phyloP scores from a whole-genome alignment of 2,113 vertebrate genomes.

The Tonatia bakeri region DNA sequence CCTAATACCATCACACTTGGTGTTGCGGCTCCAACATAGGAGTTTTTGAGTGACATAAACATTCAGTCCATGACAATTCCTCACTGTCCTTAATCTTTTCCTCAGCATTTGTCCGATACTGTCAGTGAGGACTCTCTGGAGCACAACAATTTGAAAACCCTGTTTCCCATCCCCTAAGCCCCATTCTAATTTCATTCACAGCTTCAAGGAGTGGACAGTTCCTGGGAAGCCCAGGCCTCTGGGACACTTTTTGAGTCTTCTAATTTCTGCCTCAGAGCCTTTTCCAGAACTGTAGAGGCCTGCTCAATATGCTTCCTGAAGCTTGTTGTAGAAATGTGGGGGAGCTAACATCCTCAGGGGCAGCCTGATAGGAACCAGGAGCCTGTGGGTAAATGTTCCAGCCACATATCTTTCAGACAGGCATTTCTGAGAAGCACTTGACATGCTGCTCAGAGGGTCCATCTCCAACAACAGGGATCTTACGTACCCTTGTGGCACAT shows the following conservation, averaged over 20 bases:
- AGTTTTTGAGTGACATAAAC: neutral
- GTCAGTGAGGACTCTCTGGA: neutral
- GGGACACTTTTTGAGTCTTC: neutral
- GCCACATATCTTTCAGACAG: neutral
- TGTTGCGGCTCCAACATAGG: neutral
- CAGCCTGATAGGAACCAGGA: neutral
- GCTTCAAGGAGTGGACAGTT: neutral
- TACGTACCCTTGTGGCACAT: neutral
- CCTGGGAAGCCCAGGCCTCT: neutral
- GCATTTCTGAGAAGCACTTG: neutral
- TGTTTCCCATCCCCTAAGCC: neutral
- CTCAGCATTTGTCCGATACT: neutral
- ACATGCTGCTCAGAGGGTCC: neutral
- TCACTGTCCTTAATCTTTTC: neutral
- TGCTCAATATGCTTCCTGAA: neutral
- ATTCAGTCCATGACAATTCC: neutral
- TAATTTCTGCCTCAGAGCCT: neutral
- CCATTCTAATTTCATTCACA: neutral
- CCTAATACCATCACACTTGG: neutral
- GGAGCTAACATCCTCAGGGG: neutral
- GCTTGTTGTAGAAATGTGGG: neutral
- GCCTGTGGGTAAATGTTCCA: neutral
- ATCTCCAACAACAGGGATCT: neutral
- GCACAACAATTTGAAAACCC: neutral
- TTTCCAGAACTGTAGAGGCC: neutral